These are phyloP conservation scores for Taenaris catops DNA, from an alignment of 2,888 invertebrate species.

Conservation along the genomic window DNA sequence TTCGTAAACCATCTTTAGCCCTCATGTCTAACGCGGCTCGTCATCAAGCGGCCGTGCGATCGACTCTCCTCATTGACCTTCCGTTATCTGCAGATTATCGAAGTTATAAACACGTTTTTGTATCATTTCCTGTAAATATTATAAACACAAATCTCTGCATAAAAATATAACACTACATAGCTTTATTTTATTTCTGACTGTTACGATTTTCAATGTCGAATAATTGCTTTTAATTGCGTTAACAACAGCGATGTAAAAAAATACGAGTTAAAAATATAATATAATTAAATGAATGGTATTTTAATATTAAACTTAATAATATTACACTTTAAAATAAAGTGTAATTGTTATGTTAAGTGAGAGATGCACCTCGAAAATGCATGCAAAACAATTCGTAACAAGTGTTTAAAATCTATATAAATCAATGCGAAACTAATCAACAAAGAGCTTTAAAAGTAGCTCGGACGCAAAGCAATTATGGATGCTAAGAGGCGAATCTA, in stretches of 20 bases:
- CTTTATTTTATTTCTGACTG: too few relatives aligned
- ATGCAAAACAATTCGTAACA: conserved; percentile 23
- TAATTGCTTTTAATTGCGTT: too few relatives aligned
- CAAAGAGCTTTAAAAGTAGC: conserved; percentile 59
- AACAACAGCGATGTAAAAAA: too few relatives aligned
- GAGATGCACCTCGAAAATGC: not conserved
- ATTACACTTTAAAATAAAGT: too few relatives aligned
- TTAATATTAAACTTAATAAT: too few relatives aligned
- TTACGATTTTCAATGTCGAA: too few relatives aligned
- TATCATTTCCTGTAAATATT: conserved; percentile 20
- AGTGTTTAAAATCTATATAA: conserved; percentile 26
- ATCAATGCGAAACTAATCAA: conserved; percentile 38
- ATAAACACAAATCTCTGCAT: too few relatives aligned
- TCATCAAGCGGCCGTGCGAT: conserved; percentile 51
- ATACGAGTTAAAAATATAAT: too few relatives aligned
- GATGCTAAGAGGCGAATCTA: conserved; percentile 75
- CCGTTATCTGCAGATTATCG: conserved; percentile 69
- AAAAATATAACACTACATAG: too few relatives aligned
- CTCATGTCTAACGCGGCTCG: conserved; percentile 27
- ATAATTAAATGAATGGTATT: too few relatives aligned
- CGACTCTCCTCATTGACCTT: conserved; percentile 74
- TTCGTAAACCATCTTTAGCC: conserved; percentile 4
- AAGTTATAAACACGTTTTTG: conserved; percentile 30
- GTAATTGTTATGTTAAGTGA: too few relatives aligned
- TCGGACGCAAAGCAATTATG: conserved; percentile 72